phyloP scores from a whole-genome alignment of 2,797 vertebrate species.

The Melanogrammus aeglefinus region DNA sequence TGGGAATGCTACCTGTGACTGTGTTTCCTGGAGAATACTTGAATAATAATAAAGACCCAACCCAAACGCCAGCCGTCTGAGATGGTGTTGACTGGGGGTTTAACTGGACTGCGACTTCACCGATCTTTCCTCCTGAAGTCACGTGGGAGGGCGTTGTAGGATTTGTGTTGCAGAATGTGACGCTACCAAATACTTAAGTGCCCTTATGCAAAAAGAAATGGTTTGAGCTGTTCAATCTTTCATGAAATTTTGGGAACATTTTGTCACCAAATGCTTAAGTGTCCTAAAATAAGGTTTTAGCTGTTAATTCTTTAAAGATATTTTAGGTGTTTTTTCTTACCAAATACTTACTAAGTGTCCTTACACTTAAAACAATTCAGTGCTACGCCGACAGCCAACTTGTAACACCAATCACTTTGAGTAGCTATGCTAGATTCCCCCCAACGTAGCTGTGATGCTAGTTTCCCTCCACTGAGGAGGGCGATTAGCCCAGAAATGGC shows the following conservation, averaged over 20 bases:
- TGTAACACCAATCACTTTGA: slow-evolving; percentile 40
- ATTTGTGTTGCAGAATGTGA: background rate
- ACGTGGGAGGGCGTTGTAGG: slow-evolving; percentile 13
- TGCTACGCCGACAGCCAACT: slow-evolving; percentile 31
- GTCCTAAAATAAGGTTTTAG: background rate
- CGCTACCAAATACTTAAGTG: background rate
- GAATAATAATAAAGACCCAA: slow-evolving; percentile 51
- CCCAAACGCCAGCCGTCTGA: slow-evolving; percentile 24
- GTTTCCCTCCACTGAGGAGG: slow-evolving; percentile 44
- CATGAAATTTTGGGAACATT: background rate
- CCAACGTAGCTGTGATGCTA: slow-evolving; percentile 50
- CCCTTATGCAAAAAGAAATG: background rate
- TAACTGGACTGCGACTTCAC: slow-evolving; percentile 42
- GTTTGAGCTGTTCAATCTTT: background rate
- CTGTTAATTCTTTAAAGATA: background rate
- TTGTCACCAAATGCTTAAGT: slow-evolving; percentile 4
- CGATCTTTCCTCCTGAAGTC: slow-evolving; percentile 24
- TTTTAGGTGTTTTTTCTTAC: background rate
- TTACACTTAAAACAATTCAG: background rate
- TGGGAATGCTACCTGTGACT: slow-evolving; percentile 47
- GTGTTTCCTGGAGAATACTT: slow-evolving; percentile 77
- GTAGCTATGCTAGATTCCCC: slow-evolving; percentile 60
- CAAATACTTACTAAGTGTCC: background rate
- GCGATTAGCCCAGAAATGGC: slow-evolving; percentile 49
- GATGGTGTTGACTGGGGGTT: slow-evolving; percentile 14